phyloP scores from a whole-genome alignment of 2,888 invertebrate species.

The Hemicrepidius hirtus region DNA sequence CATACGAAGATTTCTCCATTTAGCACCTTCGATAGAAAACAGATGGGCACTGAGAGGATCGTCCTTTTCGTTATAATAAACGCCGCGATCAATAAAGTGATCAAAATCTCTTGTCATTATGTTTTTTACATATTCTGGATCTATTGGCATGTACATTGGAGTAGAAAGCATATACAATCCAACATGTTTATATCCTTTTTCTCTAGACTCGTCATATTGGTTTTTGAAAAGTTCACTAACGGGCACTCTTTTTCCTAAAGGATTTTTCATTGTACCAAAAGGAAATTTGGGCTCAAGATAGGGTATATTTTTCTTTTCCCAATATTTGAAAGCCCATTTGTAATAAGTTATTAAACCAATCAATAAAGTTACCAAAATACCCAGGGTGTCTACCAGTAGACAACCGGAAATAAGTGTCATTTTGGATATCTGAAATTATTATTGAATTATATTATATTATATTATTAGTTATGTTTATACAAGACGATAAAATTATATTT shows the following conservation, averaged over 20 bases:
- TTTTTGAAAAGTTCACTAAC: slow-evolving; percentile 21
- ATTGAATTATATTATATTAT: too few species aligned
- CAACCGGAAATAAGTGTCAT: not conserved
- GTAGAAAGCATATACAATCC: slow-evolving; percentile 54
- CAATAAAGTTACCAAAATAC: slow-evolving; percentile 1
- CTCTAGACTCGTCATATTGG: slow-evolving; percentile 53
- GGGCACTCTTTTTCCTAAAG: slow-evolving; percentile 25
- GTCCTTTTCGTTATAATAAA: slow-evolving; percentile 74
- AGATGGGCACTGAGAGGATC: slow-evolving; percentile 77
- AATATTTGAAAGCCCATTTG: slow-evolving; percentile 54
- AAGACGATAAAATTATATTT: too few species aligned
- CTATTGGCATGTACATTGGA: slow-evolving; percentile 54
- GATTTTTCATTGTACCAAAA: slow-evolving; percentile 58
- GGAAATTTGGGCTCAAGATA: slow-evolving; percentile 57
- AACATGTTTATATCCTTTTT: slow-evolving; percentile 52
- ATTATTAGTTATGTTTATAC: too few species aligned
- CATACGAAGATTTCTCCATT: slow-evolving; percentile 77
- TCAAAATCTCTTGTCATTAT: slow-evolving; percentile 77
- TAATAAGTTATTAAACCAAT: slow-evolving; percentile 26
- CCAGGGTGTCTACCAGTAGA: not conserved
- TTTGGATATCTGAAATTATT: not conserved
- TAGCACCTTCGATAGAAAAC: slow-evolving; percentile 73
- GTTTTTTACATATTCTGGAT: slow-evolving; percentile 63
- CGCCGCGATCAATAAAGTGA: slow-evolving; percentile 77
- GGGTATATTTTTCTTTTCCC: slow-evolving; percentile 50